Evolutionary conservation across 2,888 invertebrate species (phyloP), one percentile per base, ranked within the genome.

Genomic region (Cabera pusaria): DNA sequence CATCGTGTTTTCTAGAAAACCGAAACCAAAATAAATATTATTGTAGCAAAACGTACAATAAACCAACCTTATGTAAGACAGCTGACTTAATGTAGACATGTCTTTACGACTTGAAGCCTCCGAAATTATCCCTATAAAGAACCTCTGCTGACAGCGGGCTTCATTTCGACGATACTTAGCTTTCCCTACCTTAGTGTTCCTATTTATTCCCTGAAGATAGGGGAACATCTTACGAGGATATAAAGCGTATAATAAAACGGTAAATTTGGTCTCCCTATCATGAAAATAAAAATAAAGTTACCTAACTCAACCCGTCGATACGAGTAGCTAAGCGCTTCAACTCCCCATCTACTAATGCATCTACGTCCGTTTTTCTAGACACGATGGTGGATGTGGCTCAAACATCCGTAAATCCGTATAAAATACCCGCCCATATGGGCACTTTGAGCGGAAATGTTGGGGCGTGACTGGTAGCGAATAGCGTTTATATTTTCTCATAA

Each of bases 371-470:
- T 81, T 80, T 78, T 78, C 73, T 68, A 69, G 68, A 65, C 72
- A 61, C 58, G 64, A 59, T 61, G 66, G 62, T 64, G 67, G 64
- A 75, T 71, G 66, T 52, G 66, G 61, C 64, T 69, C 67, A 62
- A 67, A 74, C 67, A 72, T 72, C 70, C 62, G 72, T 80, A 79
- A 81, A 79, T 77, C 77, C 69, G 52, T 65, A 69, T 72, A 72
- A 76, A 76, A 65, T 69, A 64, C 56, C 61, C 46, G 47, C 53
- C 53, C 61, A 56, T 58, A 59, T 51, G 59, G 62, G 59, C 57
- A 56, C 61, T 64, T 63, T 52, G 45, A 47, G 49, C 61, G 56
- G 58, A 56, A 59, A 56, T 57, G 54, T 43, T 59, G 49, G 29
- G 52, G 55, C 46, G 26, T 36, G 32, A 55, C 48, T 48, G 34